These are phyloP conservation scores for Cercopithecus mona DNA, from an alignment of 2,113 vertebrate species.

Conservation along the genomic window DNA sequence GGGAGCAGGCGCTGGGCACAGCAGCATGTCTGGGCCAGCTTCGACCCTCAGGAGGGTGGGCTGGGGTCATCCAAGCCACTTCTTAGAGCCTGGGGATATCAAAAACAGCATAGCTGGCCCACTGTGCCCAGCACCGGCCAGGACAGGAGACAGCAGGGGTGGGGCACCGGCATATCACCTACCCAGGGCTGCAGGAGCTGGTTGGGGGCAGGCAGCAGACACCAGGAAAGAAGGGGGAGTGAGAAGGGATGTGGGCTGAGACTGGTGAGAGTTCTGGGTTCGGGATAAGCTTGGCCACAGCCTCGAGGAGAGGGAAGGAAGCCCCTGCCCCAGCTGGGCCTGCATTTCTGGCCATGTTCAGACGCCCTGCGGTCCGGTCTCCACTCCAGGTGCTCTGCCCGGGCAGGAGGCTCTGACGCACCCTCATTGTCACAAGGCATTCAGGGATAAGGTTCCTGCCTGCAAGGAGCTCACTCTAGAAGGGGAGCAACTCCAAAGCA, in stretches of 20 bases:
- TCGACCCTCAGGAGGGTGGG: rapidly evolving
- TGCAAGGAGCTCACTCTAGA: background rate
- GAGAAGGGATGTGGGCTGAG: background rate
- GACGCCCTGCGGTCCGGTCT: background rate
- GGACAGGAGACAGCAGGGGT: background rate
- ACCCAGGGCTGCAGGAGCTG: too few relatives aligned
- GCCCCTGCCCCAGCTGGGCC: rapidly evolving
- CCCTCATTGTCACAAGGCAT: rapidly evolving
- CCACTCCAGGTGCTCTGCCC: rapidly evolving
- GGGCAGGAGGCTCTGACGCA: background rate
- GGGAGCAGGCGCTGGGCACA: background rate
- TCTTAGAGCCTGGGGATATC: rapidly evolving
- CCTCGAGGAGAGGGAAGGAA: background rate
- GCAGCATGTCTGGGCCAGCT: rapidly evolving
- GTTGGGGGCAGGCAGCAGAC: too few relatives aligned
- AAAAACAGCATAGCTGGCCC: background rate
- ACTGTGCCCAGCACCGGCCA: rapidly evolving
- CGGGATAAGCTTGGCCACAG: rapidly evolving
- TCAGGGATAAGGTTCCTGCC: background rate
- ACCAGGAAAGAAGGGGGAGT: rapidly evolving
- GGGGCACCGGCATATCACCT: rapidly evolving
- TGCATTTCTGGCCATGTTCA: background rate
- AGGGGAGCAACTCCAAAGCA: background rate
- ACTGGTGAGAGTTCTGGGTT: rapidly evolving
- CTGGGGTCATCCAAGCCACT: rapidly evolving